Evolutionary conservation across 2,797 vertebrate genomes (phyloP).

Genomic region (Crocodylus rhombifer): DNA sequence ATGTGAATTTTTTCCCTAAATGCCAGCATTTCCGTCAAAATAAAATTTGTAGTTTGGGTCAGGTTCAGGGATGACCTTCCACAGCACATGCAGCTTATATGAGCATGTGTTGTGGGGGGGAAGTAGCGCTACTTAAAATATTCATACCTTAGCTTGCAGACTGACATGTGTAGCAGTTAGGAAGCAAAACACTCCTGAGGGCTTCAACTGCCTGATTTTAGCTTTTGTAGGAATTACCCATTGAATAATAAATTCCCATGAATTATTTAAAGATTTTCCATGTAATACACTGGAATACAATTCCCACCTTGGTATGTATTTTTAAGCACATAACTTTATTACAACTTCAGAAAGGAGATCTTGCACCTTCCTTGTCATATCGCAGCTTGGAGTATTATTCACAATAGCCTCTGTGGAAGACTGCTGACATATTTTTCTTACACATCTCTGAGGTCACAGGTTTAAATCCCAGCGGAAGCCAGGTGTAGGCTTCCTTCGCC

Average conservation of each 20-base stretch:
- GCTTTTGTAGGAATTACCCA: conserved; percentile 25
- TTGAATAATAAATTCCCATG: conserved; percentile 64
- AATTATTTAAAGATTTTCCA: conserved; percentile 46
- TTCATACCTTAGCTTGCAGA: conserved; percentile 46
- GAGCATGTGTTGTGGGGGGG: not conserved
- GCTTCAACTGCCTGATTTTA: conserved; percentile 33
- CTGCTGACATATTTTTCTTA: conserved; percentile 79
- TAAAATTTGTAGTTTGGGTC: fast-evolving
- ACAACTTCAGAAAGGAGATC: conserved; percentile 13
- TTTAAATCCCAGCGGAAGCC: conserved; percentile 41
- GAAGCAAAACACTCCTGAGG: conserved; percentile 63
- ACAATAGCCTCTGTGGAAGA: conserved; percentile 66
- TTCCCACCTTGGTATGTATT: conserved; percentile 29
- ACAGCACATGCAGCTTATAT: not conserved
- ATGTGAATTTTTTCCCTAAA: too few relatives aligned
- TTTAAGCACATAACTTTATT: conserved; percentile 13
- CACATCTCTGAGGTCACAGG: conserved; percentile 26
- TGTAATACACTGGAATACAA: conserved; percentile 37
- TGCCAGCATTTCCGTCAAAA: fast-evolving
- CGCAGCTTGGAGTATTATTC: conserved; percentile 50
- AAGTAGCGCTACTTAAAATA: conserved; percentile 42
- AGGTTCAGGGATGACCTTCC: not conserved
- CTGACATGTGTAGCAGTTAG: conserved; percentile 34
- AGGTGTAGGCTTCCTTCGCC: conserved; percentile 65
- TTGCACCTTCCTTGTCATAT: conserved; percentile 7